phyloP scores from a whole-genome alignment of 2,113 vertebrate species.

The Gymnogyps californianus region DNA sequence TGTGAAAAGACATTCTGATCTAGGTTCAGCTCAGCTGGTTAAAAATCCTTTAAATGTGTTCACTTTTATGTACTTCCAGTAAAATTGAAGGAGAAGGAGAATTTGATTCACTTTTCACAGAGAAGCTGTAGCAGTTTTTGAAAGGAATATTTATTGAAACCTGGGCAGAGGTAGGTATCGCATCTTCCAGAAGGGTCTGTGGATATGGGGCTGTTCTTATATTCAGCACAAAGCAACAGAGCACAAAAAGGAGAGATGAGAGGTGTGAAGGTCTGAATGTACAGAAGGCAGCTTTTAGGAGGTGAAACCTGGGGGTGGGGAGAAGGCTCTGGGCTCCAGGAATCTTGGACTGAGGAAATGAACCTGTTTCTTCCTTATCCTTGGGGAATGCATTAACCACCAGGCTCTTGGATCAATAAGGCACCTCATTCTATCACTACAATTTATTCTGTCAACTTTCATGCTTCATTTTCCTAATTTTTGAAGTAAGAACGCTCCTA shows the following conservation, averaged over 20 bases:
- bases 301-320: fast-evolving
- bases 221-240: neutral
- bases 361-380: neutral
- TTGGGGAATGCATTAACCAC: neutral
- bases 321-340: neutral
- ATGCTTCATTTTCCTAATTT: neutral
- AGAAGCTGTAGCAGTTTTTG: neutral
- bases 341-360: neutral
- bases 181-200: neutral
- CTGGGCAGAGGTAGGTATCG: neutral
- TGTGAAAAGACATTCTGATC: neutral
- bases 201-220: neutral
- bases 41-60: neutral
- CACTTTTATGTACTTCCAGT: neutral
- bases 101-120: neutral
- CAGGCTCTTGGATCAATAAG: neutral
- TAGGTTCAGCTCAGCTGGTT: neutral
- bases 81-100: neutral
- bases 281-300: neutral
- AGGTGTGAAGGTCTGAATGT: neutral
- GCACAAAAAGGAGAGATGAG: neutral
- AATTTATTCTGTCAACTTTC: neutral
- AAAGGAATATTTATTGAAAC: neutral
- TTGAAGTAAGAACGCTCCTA: neutral
- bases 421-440: neutral